phyloP scores from a whole-genome alignment of 2,797 vertebrate species.

The Dryobates pubescens region DNA sequence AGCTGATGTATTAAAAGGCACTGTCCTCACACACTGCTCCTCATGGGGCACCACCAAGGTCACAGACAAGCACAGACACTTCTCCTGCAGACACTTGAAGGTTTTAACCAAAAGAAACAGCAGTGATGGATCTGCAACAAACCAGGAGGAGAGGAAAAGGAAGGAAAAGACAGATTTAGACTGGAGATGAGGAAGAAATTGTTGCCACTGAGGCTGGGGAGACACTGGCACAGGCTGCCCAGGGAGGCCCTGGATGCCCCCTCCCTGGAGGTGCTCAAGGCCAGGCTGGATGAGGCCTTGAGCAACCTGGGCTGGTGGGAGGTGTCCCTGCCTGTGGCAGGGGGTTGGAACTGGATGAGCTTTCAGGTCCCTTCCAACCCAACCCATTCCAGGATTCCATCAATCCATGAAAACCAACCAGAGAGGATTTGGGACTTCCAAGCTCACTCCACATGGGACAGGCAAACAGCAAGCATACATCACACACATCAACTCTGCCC shows the following conservation, averaged over 20 bases:
- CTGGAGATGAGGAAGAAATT: no score
- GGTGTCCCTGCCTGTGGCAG: no score
- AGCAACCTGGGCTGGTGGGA: no score
- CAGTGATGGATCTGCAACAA: background rate
- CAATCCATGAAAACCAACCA: no score
- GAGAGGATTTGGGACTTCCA: background rate
- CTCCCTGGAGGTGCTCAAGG: no score
- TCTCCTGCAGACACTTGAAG: background rate
- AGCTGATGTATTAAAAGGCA: background rate
- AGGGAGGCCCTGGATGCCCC: no score
- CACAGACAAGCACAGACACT: background rate
- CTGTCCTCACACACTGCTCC: background rate
- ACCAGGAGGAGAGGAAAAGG: background rate
- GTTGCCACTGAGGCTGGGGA: no score
- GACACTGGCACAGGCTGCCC: no score
- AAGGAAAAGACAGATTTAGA: background rate
- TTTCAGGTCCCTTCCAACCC: no score
- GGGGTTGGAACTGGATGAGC: no score
- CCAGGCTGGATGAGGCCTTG: no score
- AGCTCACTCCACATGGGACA: background rate
- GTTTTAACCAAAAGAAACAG: background rate
- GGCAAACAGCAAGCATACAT: fast-evolving
- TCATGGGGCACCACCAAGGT: background rate
- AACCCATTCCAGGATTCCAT: no score
- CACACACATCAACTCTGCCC: background rate